Evolutionary conservation across 2,797 vertebrate genomes (phyloP).

Genomic region (Parauchenoglanis punctatus): DNA sequence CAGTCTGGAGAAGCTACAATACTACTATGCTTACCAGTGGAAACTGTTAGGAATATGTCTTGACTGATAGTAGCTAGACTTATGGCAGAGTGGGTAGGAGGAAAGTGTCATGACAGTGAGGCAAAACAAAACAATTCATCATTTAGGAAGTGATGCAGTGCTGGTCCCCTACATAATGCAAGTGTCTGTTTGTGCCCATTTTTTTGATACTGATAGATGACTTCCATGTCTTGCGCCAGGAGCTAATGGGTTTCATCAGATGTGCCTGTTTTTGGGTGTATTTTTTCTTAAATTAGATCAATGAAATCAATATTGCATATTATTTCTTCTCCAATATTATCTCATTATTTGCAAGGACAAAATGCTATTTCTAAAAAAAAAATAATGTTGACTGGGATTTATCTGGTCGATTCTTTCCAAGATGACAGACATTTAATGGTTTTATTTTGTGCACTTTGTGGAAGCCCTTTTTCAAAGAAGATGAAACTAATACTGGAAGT

Average conservation of each 20-base stretch:
- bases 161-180: not conserved
- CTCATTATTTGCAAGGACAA: not conserved
- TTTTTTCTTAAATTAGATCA: constrained; percentile 10
- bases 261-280: not conserved
- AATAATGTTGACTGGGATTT: not conserved
- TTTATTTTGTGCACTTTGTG: not conserved
- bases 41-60: not conserved
- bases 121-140: constrained; percentile 25
- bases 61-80: not conserved
- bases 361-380: not conserved
- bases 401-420: not conserved
- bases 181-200: constrained; percentile 4
- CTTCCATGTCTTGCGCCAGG: not conserved
- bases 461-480: not conserved
- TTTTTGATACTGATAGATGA: constrained; percentile 9
- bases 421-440: not conserved
- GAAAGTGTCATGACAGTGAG: not conserved
- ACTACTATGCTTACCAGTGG: not conserved
- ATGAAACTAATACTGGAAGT: not conserved
- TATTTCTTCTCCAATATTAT: not conserved
- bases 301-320: constrained; percentile 19
- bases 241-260: constrained; percentile 14
- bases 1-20: not conserved
- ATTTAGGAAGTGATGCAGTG: constrained; percentile 1
- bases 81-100: not conserved